Evolutionary conservation across 2,113 vertebrate species (phyloP), one percentile per base, ranked within the genome.

Genomic region (Gnathonemus echidnorhynchus): DNA sequence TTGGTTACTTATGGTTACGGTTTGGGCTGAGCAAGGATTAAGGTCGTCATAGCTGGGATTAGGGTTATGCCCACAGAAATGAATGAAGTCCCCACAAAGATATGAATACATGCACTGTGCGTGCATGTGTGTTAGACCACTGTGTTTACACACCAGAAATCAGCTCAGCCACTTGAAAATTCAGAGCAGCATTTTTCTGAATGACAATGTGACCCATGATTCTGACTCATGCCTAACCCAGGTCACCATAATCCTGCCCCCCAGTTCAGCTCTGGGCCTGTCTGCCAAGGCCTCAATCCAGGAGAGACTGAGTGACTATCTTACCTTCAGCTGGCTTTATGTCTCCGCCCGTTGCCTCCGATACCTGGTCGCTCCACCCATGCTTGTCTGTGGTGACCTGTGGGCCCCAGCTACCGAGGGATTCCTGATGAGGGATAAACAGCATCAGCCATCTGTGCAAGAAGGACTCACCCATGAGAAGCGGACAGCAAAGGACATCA

Each of bases 311-410:
- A 89, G 77, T 19, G 52, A 70, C 56, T 62, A 5, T 90, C 94
- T 93, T 89, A 96, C 96, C 96, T 95, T 93, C 94, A 10, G 89
- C 88, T 17, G 89, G 92, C 91, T 91, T 93, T 91, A 92, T 53
- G 84, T 95, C 93, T 2, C 74, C 90, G 88, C 62, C 56, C 1
- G 48, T 31, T 6, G 92, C 89, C 92, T 94, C 95, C 52, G 93
- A 88, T 4, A 91, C 89, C 66, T 87, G 89, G 42, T 93, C 93
- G n/a, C 90, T 86, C 89, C 93, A 92, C 13, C 17, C 86, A 13
- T 87, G 91, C 93, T 93, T 92, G 4, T 92, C 92, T 0, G 93
- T 91, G 49, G 88, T 85, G 70, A 92, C 50, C 87, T 92, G 91
- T 24, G 89, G 93, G 84, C 45, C 92, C 90, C 88, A 42, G 11